These are phyloP conservation scores for Caiman crocodilus DNA, from an alignment of 2,797 vertebrate species.

Conservation along the genomic window DNA sequence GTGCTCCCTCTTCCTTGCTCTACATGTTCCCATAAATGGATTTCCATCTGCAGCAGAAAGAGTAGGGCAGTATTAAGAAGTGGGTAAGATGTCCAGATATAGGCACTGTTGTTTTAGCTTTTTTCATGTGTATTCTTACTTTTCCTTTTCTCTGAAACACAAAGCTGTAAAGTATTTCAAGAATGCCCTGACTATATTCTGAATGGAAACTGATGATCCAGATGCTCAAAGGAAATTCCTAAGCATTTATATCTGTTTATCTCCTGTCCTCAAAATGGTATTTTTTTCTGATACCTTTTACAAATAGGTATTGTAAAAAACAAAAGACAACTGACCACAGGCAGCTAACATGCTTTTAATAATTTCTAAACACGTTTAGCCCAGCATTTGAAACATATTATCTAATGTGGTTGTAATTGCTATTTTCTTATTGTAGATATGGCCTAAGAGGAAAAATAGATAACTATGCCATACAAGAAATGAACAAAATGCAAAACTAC, in stretches of 20 bases:
- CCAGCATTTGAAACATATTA: background rate
- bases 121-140: slow-evolving; percentile 40
- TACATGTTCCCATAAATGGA: background rate
- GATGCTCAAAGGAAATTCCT: slow-evolving; percentile 53
- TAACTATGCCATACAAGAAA: background rate
- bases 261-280: background rate
- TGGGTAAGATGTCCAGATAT: background rate
- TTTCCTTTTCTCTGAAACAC: slow-evolving; percentile 27
- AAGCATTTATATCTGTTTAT: slow-evolving; percentile 62
- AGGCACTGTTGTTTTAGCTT: background rate
- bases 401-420: background rate
- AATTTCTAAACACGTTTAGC: background rate
- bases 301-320: slow-evolving; percentile 15
- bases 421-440: background rate
- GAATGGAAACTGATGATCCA: slow-evolving; percentile 46
- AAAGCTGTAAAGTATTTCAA: slow-evolving; percentile 60
- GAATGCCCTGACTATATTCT: slow-evolving; percentile 58
- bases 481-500: background rate
- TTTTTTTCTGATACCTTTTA: slow-evolving; percentile 18
- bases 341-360: background rate
- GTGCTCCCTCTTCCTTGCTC: background rate
- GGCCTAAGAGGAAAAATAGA: background rate
- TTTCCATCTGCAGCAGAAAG: background rate
- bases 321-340: background rate
- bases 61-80: background rate